phyloP scores from a whole-genome alignment of 2,888 invertebrate species.

The Drosophila quinaria region DNA sequence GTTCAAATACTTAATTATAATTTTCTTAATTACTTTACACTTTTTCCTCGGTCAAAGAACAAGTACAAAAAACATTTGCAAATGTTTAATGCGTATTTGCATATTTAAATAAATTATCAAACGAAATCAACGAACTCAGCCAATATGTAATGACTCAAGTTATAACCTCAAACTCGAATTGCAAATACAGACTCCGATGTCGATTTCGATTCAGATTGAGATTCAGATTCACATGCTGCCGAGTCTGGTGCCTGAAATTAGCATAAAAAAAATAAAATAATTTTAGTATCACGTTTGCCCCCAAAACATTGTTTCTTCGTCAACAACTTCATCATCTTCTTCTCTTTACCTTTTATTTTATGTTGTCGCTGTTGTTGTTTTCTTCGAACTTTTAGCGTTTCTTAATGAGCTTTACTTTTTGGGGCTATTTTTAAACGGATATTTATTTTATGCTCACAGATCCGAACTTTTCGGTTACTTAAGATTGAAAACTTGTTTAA shows the following conservation, averaged over 20 bases:
- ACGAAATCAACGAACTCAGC: constrained; percentile 44
- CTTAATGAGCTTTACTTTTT: constrained; percentile 39
- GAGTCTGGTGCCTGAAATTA: constrained; percentile 39
- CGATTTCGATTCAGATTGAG: constrained; percentile 37
- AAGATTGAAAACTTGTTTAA: constrained; percentile 31
- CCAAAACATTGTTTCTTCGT: constrained; percentile 51
- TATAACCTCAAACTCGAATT: constrained; percentile 7
- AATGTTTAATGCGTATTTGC: constrained; percentile 12
- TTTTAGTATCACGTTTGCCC: constrained; percentile 73
- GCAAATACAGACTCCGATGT: neutral
- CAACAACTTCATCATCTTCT: constrained; percentile 9
- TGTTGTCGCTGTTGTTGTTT: constrained; percentile 22
- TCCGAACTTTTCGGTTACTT: constrained; percentile 17
- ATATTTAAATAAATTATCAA: constrained; percentile 14
- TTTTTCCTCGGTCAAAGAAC: constrained; percentile 18
- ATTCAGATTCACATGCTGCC: constrained; percentile 58
- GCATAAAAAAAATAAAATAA: constrained; percentile 54
- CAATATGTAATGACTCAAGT: constrained; percentile 22
- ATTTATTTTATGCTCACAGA: constrained; percentile 59
- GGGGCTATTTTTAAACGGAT: constrained; percentile 45
- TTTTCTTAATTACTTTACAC: constrained; percentile 23
- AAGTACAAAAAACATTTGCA: constrained; percentile 21
- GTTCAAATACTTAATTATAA: constrained; percentile 28
- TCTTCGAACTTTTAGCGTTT: constrained; percentile 24
- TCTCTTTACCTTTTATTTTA: constrained; percentile 1